Conservation (phyloP, 2,888 invertebrate genomes). For the Zaprionus bogoriensis region DNA sequence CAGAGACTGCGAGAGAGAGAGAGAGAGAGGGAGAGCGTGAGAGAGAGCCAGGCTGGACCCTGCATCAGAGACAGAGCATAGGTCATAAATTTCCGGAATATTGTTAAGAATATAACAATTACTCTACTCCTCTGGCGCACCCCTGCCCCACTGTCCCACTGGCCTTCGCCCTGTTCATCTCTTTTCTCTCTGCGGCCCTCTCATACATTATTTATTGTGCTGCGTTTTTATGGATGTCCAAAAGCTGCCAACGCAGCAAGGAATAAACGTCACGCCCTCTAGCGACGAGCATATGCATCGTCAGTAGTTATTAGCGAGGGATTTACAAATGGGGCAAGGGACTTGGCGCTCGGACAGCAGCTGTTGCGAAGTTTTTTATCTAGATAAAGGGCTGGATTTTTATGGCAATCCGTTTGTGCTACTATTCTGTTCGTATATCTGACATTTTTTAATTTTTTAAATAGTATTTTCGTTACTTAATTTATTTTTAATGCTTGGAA, state of each 20-base stretch:
- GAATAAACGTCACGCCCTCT: slow-evolving; percentile 41
- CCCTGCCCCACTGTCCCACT: not conserved
- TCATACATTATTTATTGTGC: slow-evolving; percentile 49
- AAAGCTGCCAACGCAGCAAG: slow-evolving; percentile 37
- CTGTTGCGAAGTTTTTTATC: not conserved
- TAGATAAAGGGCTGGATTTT: not conserved
- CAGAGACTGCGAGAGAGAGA: not conserved
- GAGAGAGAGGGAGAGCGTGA: not conserved
- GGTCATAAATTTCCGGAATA: slow-evolving; percentile 73
- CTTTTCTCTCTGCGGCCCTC: slow-evolving; percentile 2
- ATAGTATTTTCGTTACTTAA: no score
- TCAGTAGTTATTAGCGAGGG: slow-evolving; percentile 1
- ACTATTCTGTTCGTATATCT: no score
- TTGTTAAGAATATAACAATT: slow-evolving; percentile 77
- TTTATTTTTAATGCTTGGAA: no score
- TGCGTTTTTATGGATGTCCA: slow-evolving; percentile 53
- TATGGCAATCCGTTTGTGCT: not conserved
- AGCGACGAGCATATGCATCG: slow-evolving; percentile 13
- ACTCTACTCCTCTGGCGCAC: slow-evolving; percentile 17
- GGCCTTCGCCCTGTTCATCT: not conserved
- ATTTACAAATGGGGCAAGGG: not conserved
- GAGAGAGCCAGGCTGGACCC: slow-evolving; percentile 11
- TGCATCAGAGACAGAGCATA: slow-evolving; percentile 17
- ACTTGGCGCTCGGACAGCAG: not conserved
- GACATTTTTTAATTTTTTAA: no score